A percentile compares a stretch with the other conserved stretches of the same genome.
Evolutionary conservation across 1,140 invertebrate species (phyloP).

Genomic region (Drosophila arawakana): DNA sequence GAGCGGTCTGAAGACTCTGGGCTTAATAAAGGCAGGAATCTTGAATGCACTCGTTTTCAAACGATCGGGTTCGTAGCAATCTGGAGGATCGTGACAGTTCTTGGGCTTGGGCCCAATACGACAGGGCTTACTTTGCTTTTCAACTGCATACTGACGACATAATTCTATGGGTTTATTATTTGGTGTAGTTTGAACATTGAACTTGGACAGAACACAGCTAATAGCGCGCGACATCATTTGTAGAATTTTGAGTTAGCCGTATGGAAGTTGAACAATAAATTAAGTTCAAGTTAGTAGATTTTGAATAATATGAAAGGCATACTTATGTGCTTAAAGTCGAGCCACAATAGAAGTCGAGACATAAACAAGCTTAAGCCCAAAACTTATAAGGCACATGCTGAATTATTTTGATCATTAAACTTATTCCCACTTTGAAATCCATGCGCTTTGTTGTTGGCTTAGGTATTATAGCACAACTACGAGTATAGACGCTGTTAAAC

Average conservation of each 20-base stretch:
- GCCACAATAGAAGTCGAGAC: conserved; percentile 8
- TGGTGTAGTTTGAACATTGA: neutral
- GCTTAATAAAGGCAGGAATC: conserved; percentile 25
- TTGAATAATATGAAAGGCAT: neutral
- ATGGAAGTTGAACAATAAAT: conserved; percentile 1
- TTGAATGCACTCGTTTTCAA: conserved; percentile 15
- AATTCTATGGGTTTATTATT: neutral
- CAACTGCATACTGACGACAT: neutral
- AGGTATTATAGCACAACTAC: neutral
- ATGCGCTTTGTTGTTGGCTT: conserved; percentile 23
- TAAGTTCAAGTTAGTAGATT: neutral
- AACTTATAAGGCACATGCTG: conserved; percentile 53
- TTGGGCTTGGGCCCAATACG: conserved; percentile 7
- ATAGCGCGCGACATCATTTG: neutral
- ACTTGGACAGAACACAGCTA: neutral
- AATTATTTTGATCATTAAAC: conserved; percentile 76
- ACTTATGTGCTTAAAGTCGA: conserved; percentile 5
- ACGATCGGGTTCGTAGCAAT: conserved; percentile 12
- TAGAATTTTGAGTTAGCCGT: neutral
- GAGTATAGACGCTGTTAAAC: conserved; percentile 27
- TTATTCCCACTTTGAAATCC: conserved; percentile 68
- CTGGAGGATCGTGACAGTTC: conserved; percentile 5
- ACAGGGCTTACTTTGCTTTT: neutral
- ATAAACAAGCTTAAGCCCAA: conserved; percentile 59
- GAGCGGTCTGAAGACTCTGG: neutral